These are phyloP conservation scores for Chydorus sphaericus DNA, from an alignment of 2,888 invertebrate species.

Conservation along the genomic window DNA sequence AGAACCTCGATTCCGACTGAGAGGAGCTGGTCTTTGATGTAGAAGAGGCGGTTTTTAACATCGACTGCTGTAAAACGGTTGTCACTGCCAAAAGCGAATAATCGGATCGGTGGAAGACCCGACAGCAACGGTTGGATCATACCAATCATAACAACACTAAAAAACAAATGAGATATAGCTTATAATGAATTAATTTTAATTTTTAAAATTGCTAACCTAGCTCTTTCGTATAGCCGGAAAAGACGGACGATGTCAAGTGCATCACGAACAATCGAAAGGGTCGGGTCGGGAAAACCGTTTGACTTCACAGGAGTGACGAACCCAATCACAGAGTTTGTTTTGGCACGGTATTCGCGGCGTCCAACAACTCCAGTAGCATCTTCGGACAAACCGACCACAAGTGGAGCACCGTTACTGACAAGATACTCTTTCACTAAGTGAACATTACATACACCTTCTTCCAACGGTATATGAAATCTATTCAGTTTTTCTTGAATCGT, in stretches of 20 bases:
- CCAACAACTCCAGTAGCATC: conserved; percentile 1
- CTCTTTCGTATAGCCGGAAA: too few species aligned
- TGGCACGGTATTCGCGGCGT: background rate
- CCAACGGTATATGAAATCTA: background rate
- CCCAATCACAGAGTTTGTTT: background rate
- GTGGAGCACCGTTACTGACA: background rate
- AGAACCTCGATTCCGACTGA: background rate
- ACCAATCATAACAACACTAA: background rate
- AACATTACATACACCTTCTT: background rate
- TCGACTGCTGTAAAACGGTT: background rate
- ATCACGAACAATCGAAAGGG: too few species aligned
- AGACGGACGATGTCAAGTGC: too few species aligned
- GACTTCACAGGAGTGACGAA: too few species aligned
- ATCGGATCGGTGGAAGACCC: background rate
- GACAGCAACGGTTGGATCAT: background rate
- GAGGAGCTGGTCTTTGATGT: background rate
- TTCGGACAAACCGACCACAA: background rate
- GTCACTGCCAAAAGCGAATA: conserved; percentile 5
- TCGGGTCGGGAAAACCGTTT: too few species aligned
- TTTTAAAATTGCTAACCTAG: too few species aligned
- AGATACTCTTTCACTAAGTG: background rate
- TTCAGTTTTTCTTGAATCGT: background rate
- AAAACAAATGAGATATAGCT: too few species aligned
- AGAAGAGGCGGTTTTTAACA: background rate
- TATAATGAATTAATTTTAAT: too few species aligned